Evolutionary conservation across 2,888 invertebrate species (phyloP).

Genomic region (Amblyjoppa fuscipennis): DNA sequence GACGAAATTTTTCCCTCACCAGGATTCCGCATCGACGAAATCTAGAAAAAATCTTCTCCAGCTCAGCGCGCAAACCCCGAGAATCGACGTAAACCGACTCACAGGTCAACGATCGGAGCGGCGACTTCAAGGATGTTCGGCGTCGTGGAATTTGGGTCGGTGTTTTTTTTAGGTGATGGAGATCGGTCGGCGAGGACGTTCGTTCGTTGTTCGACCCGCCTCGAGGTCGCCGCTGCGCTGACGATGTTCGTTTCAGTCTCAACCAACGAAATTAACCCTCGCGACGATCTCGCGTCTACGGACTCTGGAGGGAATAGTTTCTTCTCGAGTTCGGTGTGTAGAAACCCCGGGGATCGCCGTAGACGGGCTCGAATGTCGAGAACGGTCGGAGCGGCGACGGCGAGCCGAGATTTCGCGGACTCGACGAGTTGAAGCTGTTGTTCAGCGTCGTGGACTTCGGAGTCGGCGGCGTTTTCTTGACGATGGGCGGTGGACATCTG

Average conservation of each 20-base stretch:
- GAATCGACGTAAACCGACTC: too few relatives aligned
- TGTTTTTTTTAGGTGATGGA: slow-evolving; percentile 79
- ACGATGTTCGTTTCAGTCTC: slow-evolving; percentile 23
- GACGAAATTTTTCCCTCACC: background rate
- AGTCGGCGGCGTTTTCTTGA: slow-evolving; percentile 76
- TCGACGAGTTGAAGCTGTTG: slow-evolving; percentile 70
- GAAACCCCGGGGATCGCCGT: slow-evolving; percentile 74
- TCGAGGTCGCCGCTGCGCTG: background rate
- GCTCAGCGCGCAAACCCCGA: too few relatives aligned
- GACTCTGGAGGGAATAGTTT: slow-evolving; percentile 73
- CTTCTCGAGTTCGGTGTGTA: slow-evolving; percentile 76
- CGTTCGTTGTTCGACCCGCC: background rate
- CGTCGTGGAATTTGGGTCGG: slow-evolving; percentile 70
- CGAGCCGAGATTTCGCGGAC: slow-evolving; percentile 77
- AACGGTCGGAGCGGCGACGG: slow-evolving; percentile 80
- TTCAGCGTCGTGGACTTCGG: slow-evolving; percentile 72
- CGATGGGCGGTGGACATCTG: slow-evolving; percentile 80
- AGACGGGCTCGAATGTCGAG: slow-evolving; percentile 82
- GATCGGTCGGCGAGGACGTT: slow-evolving; percentile 81
- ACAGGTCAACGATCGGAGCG: too few relatives aligned
- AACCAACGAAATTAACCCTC: background rate
- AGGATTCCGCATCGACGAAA: slow-evolving; percentile 35
- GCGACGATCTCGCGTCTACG: slow-evolving; percentile 33
- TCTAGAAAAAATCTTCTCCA: slow-evolving; percentile 50
- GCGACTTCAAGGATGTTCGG: slow-evolving; percentile 48